Evolutionary conservation across 2,113 vertebrate species (phyloP).

Genomic region (Eulemur macaco): DNA sequence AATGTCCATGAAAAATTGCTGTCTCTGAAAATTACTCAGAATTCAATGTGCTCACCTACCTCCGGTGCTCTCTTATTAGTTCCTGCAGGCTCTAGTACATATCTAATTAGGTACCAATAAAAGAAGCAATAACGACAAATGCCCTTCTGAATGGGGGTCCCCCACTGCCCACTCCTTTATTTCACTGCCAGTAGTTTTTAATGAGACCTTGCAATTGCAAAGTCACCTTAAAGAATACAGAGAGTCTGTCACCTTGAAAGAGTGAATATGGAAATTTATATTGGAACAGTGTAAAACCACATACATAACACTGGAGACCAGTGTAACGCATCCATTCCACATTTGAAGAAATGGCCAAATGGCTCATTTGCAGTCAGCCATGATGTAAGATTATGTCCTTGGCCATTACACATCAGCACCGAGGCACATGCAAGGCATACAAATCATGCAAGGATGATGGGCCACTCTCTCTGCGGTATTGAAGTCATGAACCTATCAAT

Average conservation of each 20-base stretch:
- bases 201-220: slow-evolving; percentile 18
- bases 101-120: slow-evolving; percentile 50
- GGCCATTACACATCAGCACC: not conserved
- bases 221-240: slow-evolving; percentile 43
- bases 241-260: slow-evolving; percentile 57
- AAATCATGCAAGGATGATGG: not conserved
- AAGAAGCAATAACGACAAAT: slow-evolving; percentile 51
- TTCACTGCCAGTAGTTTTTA: slow-evolving; percentile 49
- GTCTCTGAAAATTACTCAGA: not conserved
- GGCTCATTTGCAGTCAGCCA: slow-evolving; percentile 44
- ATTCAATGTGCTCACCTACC: slow-evolving; percentile 24
- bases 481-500: slow-evolving; percentile 43
- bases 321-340: slow-evolving; percentile 15
- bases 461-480: not conserved
- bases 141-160: not conserved
- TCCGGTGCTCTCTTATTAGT: not conserved
- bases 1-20: not conserved
- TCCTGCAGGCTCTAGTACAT: slow-evolving; percentile 11
- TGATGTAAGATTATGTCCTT: slow-evolving; percentile 60
- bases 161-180: not conserved
- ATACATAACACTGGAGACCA: slow-evolving; percentile 8
- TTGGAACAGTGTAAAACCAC: slow-evolving; percentile 13
- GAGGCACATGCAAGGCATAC: not conserved
- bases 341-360: slow-evolving; percentile 60
- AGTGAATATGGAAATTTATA: slow-evolving; percentile 35